A percentile compares a stretch with the other conserved stretches of the same genome.
These are phyloP conservation scores for Cheilosia grossa DNA, from an alignment of 2,888 invertebrate genomes.

Conservation along the genomic window DNA sequence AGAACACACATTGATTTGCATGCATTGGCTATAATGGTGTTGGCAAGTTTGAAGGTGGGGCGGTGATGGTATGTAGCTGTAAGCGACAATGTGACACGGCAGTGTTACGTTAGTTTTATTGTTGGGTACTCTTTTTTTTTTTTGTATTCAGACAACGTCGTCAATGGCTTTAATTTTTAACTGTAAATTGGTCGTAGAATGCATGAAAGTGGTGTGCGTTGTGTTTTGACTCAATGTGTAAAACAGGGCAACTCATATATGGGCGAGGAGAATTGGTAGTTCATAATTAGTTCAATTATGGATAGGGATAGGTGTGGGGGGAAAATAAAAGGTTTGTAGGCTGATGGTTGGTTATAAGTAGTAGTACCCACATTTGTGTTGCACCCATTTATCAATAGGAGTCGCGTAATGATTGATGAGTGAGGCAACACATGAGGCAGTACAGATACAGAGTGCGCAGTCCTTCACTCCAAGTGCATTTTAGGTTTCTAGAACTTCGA, in stretches of 20 bases:
- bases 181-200: constrained; percentile 51
- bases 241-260: constrained; percentile 38
- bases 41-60: constrained; percentile 53
- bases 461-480: too few species aligned
- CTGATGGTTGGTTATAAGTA: not conserved
- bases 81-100: constrained; percentile 52
- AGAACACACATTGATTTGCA: constrained; percentile 53
- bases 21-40: constrained; percentile 36
- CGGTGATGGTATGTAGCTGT: constrained; percentile 64
- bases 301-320: not conserved
- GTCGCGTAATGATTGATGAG: too few species aligned
- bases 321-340: not conserved
- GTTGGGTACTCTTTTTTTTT: constrained; percentile 8
- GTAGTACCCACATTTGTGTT: too few species aligned
- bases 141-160: constrained; percentile 59
- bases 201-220: constrained; percentile 62
- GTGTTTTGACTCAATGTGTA: constrained; percentile 31
- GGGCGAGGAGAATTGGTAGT: constrained; percentile 15
- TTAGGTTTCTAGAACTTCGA: too few species aligned
- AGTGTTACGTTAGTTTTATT: constrained; percentile 42
- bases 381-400: too few species aligned
- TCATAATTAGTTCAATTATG: constrained; percentile 1
- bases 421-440: too few species aligned
- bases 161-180: constrained; percentile 43
- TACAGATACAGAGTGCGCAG: too few species aligned